Evolutionary conservation across 2,888 invertebrate genomes (phyloP).

Genomic region (Hypselothyrea guttata): DNA sequence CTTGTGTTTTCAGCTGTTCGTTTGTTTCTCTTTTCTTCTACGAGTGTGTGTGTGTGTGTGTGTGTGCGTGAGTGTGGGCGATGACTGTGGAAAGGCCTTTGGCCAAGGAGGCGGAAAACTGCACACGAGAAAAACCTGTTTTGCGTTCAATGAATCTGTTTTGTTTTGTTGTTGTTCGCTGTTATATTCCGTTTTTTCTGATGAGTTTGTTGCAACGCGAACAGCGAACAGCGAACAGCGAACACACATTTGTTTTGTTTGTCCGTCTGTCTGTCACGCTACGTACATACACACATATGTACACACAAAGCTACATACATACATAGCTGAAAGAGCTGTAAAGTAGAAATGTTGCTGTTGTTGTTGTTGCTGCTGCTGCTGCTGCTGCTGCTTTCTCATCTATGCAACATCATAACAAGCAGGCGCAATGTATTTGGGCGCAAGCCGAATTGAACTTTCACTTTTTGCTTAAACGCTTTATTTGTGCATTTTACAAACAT

Average conservation of each 20-base stretch:
- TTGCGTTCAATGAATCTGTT: constrained; percentile 69
- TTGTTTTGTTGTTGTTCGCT: constrained; percentile 46
- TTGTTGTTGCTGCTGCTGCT: constrained; percentile 31
- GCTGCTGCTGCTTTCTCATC: constrained; percentile 49
- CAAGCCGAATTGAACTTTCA: constrained; percentile 75
- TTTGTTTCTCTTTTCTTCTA: constrained; percentile 6
- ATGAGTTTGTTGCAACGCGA: constrained; percentile 40
- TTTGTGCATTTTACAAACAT: constrained; percentile 46
- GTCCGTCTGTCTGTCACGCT: constrained; percentile 39
- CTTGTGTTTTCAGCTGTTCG: constrained; percentile 16
- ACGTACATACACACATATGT: constrained; percentile 14
- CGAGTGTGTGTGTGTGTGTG: constrained; percentile 20
- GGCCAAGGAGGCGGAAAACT: constrained; percentile 75
- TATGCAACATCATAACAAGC: constrained; percentile 43
- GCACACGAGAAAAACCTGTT: constrained; percentile 75
- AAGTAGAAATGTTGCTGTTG: constrained; percentile 29
- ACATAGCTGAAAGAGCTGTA: constrained; percentile 45
- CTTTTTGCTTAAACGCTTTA: constrained; percentile 60
- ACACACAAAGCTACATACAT: constrained; percentile 13
- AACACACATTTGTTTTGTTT: constrained; percentile 67
- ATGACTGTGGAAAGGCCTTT: constrained; percentile 42
- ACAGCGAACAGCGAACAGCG: constrained; percentile 41
- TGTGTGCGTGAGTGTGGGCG: constrained; percentile 42
- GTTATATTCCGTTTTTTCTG: not conserved
- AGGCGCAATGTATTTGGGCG: constrained; percentile 56